phyloP scores from a whole-genome alignment of 2,797 vertebrate species.

The Gadopsis marmoratus region DNA sequence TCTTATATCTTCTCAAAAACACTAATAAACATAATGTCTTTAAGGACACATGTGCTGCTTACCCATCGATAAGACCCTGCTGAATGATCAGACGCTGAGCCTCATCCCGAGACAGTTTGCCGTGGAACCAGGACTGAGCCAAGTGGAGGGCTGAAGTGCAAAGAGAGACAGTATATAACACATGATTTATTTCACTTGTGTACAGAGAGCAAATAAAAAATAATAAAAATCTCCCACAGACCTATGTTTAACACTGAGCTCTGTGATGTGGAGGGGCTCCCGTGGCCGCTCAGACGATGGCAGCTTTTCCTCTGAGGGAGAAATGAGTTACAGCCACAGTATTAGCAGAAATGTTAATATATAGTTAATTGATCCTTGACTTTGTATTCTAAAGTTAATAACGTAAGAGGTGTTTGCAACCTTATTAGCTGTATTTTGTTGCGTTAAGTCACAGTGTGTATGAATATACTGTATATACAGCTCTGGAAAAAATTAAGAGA shows the following conservation, averaged over 20 bases:
- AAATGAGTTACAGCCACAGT: constrained; percentile 32
- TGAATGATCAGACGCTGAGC: constrained; percentile 93
- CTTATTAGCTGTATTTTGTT: neutral
- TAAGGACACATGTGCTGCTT: constrained; percentile 48
- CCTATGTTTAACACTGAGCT: constrained; percentile 87
- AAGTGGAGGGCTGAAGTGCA: constrained; percentile 89
- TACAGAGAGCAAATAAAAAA: neutral
- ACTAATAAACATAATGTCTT: neutral
- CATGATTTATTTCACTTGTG: constrained; percentile 3
- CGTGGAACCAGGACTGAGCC: constrained; percentile 97
- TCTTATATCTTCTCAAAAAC: neutral
- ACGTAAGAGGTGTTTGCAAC: neutral
- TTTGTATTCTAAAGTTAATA: neutral
- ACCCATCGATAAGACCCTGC: constrained; percentile 97
- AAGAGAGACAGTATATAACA: constrained; percentile 1
- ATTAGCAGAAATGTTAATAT: constrained; percentile 10
- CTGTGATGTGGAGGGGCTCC: constrained; percentile 89
- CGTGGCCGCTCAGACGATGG: constrained; percentile 90
- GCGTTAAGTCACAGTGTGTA: neutral
- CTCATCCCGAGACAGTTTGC: constrained; percentile 94
- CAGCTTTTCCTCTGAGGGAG: constrained; percentile 92
- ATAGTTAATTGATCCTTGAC: neutral
- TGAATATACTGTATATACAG: neutral
- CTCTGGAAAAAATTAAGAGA: too few relatives aligned
- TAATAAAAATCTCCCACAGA: constrained; percentile 72